Evolutionary conservation across 1,140 invertebrate genomes (phyloP), one percentile per base, ranked within the genome.

Genomic region (Drosophila busckii): DNA sequence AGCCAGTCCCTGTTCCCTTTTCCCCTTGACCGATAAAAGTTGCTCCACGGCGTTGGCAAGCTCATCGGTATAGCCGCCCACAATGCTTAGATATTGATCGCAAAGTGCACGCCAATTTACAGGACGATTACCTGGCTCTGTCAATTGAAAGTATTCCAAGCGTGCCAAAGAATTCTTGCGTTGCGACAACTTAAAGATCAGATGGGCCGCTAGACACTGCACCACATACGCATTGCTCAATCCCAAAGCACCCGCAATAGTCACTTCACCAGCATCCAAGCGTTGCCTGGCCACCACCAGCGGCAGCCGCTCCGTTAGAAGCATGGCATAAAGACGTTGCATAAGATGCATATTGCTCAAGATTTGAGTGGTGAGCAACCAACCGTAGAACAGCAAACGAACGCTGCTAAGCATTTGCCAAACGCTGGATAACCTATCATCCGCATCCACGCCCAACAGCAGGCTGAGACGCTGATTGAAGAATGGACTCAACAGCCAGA

Each of bases 101-200:
- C 92, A 87, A 2, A 95, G 76, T 44, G 89, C 89, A 64, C 93
- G 94, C 94, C 94, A 95, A 61, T 93, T 94, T 55, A 93, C 92
- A 1, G 94, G 93, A 86, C 94, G 93, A 35, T 76, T 80, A 6
- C 84, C 85, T 34, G 94, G 94, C 71, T 92, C 90, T 40, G 93
- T 94, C 0, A 95, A 84, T 7, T 90, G 90, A 70, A 93, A 95
- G 12, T 95, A 88, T 40, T 90, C 73, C 25, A 84, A 53, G 53
- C 93, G 89, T 55, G 93, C 28, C 3, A 19, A 2, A 0, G 54
- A 58, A 19, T 59, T 22, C 2, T 48, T 56, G 2, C 54, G 46
- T 16, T 25, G 26, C 0, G 70, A 23, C 25, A 61, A 64, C 8
- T 90, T 89, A 41, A 90, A 89, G 2, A 95, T 87, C 85, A 94